These are phyloP conservation scores for Apamea monoglypha DNA, from an alignment of 2,888 invertebrate genomes.

Conservation along the genomic window DNA sequence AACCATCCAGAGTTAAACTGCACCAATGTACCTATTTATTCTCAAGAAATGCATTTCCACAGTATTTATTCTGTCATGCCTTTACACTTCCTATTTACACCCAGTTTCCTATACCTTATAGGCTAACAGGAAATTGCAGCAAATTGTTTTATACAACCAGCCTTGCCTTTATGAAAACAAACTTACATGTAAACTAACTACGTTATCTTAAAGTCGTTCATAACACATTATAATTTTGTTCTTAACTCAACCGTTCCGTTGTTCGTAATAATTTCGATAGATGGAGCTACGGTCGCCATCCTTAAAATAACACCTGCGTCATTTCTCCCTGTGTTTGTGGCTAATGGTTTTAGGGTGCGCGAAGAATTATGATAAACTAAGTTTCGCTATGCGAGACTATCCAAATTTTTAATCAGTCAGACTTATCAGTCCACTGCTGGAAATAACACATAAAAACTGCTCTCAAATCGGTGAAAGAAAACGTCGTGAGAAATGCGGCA, in stretches of 20 bases:
- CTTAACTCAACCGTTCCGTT: background rate
- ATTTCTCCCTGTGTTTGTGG: background rate
- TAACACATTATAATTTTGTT: slow-evolving; percentile 5
- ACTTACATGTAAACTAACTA: background rate
- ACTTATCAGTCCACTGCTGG: too few relatives aligned
- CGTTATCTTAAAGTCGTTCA: background rate
- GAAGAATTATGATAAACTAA: background rate
- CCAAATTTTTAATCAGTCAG: too few relatives aligned
- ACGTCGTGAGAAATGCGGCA: too few relatives aligned
- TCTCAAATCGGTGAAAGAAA: too few relatives aligned
- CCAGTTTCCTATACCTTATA: background rate
- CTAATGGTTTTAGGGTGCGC: background rate
- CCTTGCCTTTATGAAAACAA: background rate
- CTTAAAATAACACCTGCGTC: background rate
- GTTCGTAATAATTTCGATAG: slow-evolving; percentile 2
- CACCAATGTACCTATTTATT: background rate
- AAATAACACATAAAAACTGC: too few relatives aligned
- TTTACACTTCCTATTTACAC: background rate
- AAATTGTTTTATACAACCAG: background rate
- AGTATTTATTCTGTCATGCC: background rate
- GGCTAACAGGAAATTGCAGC: background rate
- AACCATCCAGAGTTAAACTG: background rate
- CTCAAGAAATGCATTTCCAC: background rate
- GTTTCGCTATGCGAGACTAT: background rate
- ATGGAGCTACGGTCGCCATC: slow-evolving; percentile 17